Conservation (phyloP, 2,113 vertebrate species). For the Dicentrarchus labrax region DNA sequence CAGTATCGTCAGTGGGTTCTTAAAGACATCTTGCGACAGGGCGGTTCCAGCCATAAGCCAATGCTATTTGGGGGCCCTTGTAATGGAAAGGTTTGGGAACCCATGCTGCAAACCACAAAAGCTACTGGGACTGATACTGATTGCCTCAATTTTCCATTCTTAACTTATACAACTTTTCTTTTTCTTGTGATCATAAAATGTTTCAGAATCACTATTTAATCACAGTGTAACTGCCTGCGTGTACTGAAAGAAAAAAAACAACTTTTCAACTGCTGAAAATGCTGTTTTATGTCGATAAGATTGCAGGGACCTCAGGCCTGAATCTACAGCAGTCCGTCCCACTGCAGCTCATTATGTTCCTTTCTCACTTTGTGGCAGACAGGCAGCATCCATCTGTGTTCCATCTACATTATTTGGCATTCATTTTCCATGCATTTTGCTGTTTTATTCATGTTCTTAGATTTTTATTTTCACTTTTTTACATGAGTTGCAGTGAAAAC, state of each 20-base stretch:
- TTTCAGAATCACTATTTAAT: neutral
- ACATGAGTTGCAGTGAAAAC: neutral
- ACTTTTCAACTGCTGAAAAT: neutral
- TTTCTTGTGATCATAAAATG: neutral
- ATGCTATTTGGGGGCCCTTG: too few relatives aligned
- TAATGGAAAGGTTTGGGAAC: too few relatives aligned
- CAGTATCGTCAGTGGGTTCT: too few relatives aligned
- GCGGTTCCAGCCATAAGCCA: too few relatives aligned
- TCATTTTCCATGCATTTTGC: neutral
- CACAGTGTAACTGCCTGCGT: neutral
- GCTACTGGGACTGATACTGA: neutral
- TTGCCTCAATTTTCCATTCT: too few relatives aligned
- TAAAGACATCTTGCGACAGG: too few relatives aligned
- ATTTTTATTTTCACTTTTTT: neutral
- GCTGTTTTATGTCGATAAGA: conserved; percentile 26
- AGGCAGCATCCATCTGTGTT: conserved; percentile 16
- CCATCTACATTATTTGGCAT: conserved; percentile 16
- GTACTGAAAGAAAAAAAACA: neutral
- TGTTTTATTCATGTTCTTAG: neutral
- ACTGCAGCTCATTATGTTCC: conserved; percentile 55
- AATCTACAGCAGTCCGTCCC: conserved; percentile 33
- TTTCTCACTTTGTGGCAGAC: neutral
- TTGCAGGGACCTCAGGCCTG: neutral
- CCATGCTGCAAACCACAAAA: neutral
- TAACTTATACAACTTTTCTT: neutral